Percentiles rank a stretch among this genome's conserved stretches.
Conservation (phyloP, 2,113 vertebrate genomes). For the Ia io region DNA sequence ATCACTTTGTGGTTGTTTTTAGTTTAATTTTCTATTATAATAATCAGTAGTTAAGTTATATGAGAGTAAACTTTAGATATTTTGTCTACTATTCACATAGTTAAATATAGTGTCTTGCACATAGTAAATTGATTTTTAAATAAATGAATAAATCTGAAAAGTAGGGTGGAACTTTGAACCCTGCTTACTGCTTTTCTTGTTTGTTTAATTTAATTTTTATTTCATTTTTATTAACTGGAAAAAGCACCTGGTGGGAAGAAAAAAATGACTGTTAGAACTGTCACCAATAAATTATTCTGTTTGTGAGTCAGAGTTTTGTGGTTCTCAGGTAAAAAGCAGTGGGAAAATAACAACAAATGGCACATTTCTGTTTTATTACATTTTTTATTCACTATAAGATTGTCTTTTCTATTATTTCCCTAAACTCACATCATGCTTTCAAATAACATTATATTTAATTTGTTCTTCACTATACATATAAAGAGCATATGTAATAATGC, state of each 20-base stretch:
- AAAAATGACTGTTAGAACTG: not conserved
- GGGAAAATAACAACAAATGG: not conserved
- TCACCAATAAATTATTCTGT: not conserved
- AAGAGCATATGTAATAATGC: not conserved
- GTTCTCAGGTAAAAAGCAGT: not conserved
- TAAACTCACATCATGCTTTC: not conserved
- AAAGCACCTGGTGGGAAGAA: not conserved
- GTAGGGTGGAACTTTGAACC: not conserved
- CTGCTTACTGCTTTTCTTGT: not conserved
- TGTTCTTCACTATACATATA: not conserved
- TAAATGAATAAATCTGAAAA: not conserved
- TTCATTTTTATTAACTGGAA: not conserved
- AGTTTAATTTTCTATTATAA: not conserved
- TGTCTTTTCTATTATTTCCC: not conserved
- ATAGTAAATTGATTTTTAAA: not conserved
- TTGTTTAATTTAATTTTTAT: not conserved
- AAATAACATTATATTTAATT: not conserved
- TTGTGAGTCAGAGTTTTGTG: not conserved
- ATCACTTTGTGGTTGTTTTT: not conserved
- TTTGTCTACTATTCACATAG: not conserved
- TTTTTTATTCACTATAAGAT: not conserved
- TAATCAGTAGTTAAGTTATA: not conserved
- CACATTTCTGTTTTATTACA: not conserved
- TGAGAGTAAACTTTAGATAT: not conserved
- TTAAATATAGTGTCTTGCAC: not conserved